Base-by-base conservation (phyloP, 2,888 invertebrate genomes). In the Cryptus viduatorius region DNA sequence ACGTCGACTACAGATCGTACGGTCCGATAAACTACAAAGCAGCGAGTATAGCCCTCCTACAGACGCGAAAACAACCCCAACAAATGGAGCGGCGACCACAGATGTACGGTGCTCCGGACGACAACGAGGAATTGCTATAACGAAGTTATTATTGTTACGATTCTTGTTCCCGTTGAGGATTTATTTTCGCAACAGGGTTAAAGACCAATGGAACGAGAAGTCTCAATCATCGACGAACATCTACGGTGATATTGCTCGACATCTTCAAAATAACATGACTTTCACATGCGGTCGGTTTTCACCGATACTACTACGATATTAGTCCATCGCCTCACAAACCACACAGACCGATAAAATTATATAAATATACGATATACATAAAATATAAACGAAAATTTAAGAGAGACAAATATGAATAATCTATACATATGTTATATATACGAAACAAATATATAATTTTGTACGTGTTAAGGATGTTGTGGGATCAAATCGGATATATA, bases 1-100 rank as follows among this genome's bases (percentile, higher is more conserved):
- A 98, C 94, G 97, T 98, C 90, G 98, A 98, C 94, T 96, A 97
- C 94, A 96, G 97, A 92, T 97, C 97, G 90, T 98, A 98, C 94
- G 98, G 98, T 88, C 98, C 98, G 68, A 98, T 98, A 93, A 97
- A 98, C 94, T 98, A 98, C 94, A 98, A 98, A 93, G 97, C 97
- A 86, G 98, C 98, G 82, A 98, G 98, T 50, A 96, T 98, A 90
- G 93, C 93, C 73, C 89, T 93, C 29, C 89, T 93, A 31, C 91
- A 93, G 80, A 92, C 89, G 61, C 91, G 90, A 75, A 89, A 90
- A 46, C 88, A 88, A 53, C 89, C 81, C 53, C 89, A 89, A 76
- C 87, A 85, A 37, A 86, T 87, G 76, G 92, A 90, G 67, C 90
- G 92, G 82, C 91, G 90, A 87, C 93, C 93, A 29, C 93, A 93